A percentile compares a stretch with the other conserved stretches of the same genome.
Evolutionary conservation across 2,888 invertebrate genomes (phyloP).

Genomic region (Drosophila eohydei): DNA sequence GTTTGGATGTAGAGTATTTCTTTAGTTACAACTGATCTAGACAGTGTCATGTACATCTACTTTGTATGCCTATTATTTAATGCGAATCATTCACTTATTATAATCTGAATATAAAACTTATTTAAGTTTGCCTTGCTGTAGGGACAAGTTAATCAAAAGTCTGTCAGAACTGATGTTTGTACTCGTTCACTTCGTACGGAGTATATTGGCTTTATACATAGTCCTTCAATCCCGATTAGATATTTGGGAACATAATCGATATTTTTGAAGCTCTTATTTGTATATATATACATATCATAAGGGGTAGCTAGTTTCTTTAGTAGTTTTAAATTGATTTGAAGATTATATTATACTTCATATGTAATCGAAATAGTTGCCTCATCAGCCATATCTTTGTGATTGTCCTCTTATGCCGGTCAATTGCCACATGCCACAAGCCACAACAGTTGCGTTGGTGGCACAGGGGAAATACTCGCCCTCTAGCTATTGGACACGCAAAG

Average conservation of each 20-base stretch:
- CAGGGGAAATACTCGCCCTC: constrained; percentile 68
- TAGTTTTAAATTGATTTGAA: background rate
- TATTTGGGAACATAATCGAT: no score
- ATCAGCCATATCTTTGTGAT: constrained; percentile 52
- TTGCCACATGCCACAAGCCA: constrained; percentile 58
- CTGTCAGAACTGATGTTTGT: background rate
- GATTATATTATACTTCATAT: constrained; percentile 53
- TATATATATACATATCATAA: background rate
- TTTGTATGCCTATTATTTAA: background rate
- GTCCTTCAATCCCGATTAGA: background rate
- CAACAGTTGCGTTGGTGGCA: constrained; percentile 72
- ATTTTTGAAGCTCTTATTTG: no score
- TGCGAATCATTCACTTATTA: background rate
- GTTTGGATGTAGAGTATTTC: no score
- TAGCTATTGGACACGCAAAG: constrained; percentile 68
- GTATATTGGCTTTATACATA: background rate
- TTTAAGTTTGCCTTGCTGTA: background rate
- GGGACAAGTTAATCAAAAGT: background rate
- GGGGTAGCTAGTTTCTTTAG: background rate
- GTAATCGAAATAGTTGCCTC: constrained; percentile 44
- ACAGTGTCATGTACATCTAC: background rate
- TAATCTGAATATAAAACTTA: background rate
- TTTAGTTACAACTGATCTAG: background rate
- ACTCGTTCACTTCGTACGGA: background rate
- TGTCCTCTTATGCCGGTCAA: constrained; percentile 48